Percentiles rank a stretch among this genome's conserved stretches.
phyloP scores from a whole-genome alignment of 2,113 vertebrate genomes.

The Engraulis encrasicolus region DNA sequence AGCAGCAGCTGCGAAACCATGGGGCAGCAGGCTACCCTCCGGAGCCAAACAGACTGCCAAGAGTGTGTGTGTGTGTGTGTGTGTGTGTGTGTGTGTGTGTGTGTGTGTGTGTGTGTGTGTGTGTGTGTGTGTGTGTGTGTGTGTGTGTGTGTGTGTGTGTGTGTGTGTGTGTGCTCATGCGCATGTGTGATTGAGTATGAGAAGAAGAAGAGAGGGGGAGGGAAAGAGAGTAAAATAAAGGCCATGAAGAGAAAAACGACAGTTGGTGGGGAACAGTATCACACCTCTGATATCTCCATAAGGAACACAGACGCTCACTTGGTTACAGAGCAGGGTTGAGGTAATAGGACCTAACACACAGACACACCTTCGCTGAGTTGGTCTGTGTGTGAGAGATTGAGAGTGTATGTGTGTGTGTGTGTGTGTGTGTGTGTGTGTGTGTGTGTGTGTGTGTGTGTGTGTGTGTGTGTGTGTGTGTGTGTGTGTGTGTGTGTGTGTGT shows the following conservation, averaged over 20 bases:
- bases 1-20: slow-evolving; percentile 43
- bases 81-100: slow-evolving; percentile 5
- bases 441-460: background rate
- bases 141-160: slow-evolving; percentile 1
- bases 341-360: background rate
- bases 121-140: background rate
- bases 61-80: slow-evolving; percentile 15
- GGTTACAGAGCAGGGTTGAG: background rate
- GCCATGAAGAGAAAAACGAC: background rate
- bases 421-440: background rate
- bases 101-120: background rate
- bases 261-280: background rate
- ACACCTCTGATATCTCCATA: background rate
- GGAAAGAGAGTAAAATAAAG: background rate
- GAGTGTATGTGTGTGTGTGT: background rate
- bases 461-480: background rate
- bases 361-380: too few species aligned
- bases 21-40: slow-evolving; percentile 14
- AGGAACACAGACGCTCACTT: background rate
- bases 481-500: too few species aligned
- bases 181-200: background rate
- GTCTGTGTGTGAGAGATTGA: too few species aligned
- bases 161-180: background rate
- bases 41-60: background rate
- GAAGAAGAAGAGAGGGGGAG: background rate